Percentiles rank a stretch among this genome's conserved stretches.
phyloP scores from a whole-genome alignment of 2,797 vertebrate species.

The Enteromius unitaeniatus region DNA sequence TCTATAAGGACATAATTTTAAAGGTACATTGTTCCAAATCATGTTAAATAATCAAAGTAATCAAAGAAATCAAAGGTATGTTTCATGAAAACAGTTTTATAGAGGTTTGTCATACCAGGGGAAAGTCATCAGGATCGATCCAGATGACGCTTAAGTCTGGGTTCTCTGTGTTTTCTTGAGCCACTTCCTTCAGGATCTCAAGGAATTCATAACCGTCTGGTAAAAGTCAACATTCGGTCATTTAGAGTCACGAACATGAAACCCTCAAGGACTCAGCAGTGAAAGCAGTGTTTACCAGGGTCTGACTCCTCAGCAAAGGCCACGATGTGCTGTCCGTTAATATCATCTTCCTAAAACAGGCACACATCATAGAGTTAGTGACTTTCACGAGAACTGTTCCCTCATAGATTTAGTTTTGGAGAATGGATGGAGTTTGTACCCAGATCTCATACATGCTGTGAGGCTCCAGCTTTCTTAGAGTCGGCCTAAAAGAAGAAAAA shows the following conservation, averaged over 20 bases:
- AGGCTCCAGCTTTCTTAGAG: constrained; percentile 87
- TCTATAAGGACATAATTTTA: background rate
- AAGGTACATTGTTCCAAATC: background rate
- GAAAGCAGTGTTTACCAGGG: constrained; percentile 75
- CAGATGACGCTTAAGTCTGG: constrained; percentile 93
- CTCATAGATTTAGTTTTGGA: background rate
- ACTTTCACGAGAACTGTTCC: background rate
- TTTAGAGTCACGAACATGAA: background rate
- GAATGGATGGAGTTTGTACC: constrained; percentile 68
- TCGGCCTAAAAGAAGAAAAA: constrained; percentile 77
- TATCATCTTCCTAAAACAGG: constrained; percentile 85
- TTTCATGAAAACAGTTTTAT: background rate
- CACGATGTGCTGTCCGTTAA: constrained; percentile 91
- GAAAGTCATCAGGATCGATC: constrained; percentile 93
- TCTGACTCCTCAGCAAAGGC: constrained; percentile 93
- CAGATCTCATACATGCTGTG: constrained; percentile 96
- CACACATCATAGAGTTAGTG: background rate
- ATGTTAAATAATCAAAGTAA: background rate
- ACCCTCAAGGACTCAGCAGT: background rate
- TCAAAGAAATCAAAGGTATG: background rate
- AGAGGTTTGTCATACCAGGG: constrained; percentile 78
- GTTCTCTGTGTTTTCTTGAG: constrained; percentile 89
- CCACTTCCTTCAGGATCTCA: constrained; percentile 91
- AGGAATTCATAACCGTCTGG: constrained; percentile 88
- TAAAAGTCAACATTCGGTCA: background rate